Evolutionary conservation across 2,797 vertebrate genomes (phyloP), one percentile per base, ranked within the genome.

Genomic region (Scomberomorus guttatus): DNA sequence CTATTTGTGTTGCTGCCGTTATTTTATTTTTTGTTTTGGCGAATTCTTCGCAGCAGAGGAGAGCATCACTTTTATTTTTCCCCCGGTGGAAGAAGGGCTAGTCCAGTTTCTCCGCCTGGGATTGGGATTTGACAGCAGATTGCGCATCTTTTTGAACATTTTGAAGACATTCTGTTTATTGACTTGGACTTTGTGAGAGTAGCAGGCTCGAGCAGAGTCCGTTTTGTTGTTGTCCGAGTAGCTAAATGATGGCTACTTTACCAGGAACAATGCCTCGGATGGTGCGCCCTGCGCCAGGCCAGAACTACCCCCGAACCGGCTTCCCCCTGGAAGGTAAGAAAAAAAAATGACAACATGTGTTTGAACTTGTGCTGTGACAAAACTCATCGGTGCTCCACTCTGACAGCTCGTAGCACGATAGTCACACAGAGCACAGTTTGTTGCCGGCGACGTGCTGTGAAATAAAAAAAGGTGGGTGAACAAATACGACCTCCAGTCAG

Each of bases 301-400:
- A 98, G 94, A 98, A 97, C 91, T 98, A 98, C 63, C 97, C 96
- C 0, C 94, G 97, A 81, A 97, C 97, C 11, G 97, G 97, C 72
- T 98, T 98, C 76, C 97, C 97, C 0, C 68, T 98, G 93, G 97
- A 98, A 97, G 97, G 97, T 98, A 96, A 93, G 90, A 51, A 6
- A 58, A 9, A 51, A 6, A 58, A 9, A 39, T 24, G 68, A 68
- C 66, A 69, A 51, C 75, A 15, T 70, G 59, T 75, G 71, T 52
- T 32, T 85, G 65, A 82, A 82, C 66, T 81, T 68, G 71, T 61
- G 71, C 65, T 72, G 65, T 68, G 79, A 67, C 68, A 66, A 68
- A 71, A 76, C 44, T 62, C 61, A 3, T 39, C 62, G 66, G 14
- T 22, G 22, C 58, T 69, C 18, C 68, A 2, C 42, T 72, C 56